Evolutionary conservation across 2,113 vertebrate genomes (phyloP).

Genomic region (Otis tarda): DNA sequence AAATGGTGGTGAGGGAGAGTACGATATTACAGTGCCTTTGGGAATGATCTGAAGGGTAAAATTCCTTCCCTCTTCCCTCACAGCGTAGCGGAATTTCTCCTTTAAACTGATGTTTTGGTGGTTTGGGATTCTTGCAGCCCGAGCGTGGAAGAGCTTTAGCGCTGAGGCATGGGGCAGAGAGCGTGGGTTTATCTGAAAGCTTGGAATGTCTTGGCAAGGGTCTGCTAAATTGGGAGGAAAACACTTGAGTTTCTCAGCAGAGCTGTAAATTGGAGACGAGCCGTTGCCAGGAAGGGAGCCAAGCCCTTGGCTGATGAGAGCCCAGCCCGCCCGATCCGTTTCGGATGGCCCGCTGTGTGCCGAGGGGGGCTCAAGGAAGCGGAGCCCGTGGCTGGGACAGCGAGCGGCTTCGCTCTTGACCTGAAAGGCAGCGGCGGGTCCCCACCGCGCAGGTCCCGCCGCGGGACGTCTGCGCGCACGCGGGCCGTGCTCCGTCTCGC

Average conservation of each 20-base stretch:
- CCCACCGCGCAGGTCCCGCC: neutral
- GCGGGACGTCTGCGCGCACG: accelerated
- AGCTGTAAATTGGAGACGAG: neutral
- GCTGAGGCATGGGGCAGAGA: neutral
- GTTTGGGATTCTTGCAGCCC: neutral
- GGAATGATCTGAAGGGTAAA: neutral
- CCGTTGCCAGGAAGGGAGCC: neutral
- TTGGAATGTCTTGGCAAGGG: neutral
- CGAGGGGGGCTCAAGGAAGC: neutral
- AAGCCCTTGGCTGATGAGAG: neutral
- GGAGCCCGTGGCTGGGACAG: neutral
- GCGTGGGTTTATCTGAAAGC: neutral
- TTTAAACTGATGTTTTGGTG: neutral
- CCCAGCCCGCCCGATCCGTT: neutral
- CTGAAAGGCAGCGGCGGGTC: neutral
- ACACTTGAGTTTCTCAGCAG: neutral
- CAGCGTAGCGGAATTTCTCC: neutral
- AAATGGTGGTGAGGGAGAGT: neutral
- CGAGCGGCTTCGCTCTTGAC: neutral
- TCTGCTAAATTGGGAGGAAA: neutral
- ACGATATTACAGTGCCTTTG: neutral
- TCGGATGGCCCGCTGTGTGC: accelerated
- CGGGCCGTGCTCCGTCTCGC: accelerated
- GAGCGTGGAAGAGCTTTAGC: neutral
- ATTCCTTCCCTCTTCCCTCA: neutral